Conservation (phyloP, 2,113 vertebrate species). For the Cyanoramphus novaezelandiae region DNA sequence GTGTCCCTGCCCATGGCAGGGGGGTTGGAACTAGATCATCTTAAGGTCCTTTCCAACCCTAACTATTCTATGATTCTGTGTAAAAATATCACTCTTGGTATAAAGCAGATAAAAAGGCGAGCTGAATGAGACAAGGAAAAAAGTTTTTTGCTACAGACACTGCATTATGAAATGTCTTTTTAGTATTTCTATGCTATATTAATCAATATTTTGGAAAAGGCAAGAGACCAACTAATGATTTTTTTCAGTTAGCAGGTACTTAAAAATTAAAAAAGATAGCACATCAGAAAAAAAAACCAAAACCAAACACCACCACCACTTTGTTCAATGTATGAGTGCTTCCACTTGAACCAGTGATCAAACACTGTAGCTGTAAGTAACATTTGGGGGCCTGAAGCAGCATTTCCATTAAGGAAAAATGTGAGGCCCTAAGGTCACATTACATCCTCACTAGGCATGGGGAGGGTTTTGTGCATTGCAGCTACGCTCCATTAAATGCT, state of each 20-base stretch:
- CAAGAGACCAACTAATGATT: neutral
- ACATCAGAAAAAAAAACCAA: neutral
- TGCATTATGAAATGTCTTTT: neutral
- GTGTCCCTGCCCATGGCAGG: neutral
- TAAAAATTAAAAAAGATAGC: neutral
- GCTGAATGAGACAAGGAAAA: neutral
- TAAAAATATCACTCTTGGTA: neutral
- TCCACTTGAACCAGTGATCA: neutral
- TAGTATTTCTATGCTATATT: neutral
- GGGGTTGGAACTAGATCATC: neutral
- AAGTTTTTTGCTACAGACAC: neutral
- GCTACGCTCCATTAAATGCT: neutral
- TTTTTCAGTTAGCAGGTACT: neutral
- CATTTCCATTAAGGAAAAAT: neutral
- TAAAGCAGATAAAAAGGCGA: neutral
- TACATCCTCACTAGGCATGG: rapidly evolving
- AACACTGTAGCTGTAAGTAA: rapidly evolving
- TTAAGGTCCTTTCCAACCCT: neutral
- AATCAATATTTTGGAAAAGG: neutral
- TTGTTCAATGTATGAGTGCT: neutral
- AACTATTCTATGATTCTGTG: neutral
- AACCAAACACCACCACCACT: neutral
- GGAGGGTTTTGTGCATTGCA: neutral
- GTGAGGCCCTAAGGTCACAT: neutral
- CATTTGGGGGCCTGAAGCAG: rapidly evolving